Conservation (phyloP, 2,113 vertebrate species). For the Pseudonaja textilis region DNA sequence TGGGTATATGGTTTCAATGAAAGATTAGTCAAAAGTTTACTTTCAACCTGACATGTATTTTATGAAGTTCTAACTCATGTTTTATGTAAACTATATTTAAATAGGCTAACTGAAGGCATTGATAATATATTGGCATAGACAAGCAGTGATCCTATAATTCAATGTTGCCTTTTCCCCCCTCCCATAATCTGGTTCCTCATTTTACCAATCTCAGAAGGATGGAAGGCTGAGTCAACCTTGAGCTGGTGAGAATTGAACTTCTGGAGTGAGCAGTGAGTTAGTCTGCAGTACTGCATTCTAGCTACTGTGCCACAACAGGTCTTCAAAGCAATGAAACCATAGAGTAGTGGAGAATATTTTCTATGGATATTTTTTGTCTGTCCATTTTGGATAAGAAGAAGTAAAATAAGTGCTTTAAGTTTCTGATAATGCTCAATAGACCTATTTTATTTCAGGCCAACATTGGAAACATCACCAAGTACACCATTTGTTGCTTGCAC, state of each 20-base stretch:
- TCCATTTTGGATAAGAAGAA: background rate
- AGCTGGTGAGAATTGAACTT: too few species aligned
- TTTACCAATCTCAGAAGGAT: too few species aligned
- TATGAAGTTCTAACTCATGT: background rate
- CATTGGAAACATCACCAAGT: background rate
- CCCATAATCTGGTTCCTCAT: too few species aligned
- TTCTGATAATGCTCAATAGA: background rate
- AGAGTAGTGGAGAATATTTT: background rate
- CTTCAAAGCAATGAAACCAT: background rate
- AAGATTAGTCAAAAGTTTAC: background rate
- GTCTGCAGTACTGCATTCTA: too few species aligned
- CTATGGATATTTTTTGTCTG: background rate
- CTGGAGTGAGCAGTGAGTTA: too few species aligned
- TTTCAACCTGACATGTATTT: background rate
- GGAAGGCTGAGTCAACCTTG: too few species aligned
- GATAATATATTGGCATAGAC: background rate
- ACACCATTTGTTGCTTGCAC: background rate
- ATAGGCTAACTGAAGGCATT: background rate
- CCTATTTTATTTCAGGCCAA: background rate
- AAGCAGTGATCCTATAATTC: background rate
- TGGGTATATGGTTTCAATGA: background rate
- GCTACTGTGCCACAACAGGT: too few species aligned
- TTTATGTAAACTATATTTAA: background rate
- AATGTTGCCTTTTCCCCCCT: background rate
- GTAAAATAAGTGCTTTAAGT: background rate